Percentiles rank a stretch among this genome's conserved stretches.
These are phyloP conservation scores for Calameuta pallipes DNA, from an alignment of 2,888 invertebrate genomes.

Conservation along the genomic window DNA sequence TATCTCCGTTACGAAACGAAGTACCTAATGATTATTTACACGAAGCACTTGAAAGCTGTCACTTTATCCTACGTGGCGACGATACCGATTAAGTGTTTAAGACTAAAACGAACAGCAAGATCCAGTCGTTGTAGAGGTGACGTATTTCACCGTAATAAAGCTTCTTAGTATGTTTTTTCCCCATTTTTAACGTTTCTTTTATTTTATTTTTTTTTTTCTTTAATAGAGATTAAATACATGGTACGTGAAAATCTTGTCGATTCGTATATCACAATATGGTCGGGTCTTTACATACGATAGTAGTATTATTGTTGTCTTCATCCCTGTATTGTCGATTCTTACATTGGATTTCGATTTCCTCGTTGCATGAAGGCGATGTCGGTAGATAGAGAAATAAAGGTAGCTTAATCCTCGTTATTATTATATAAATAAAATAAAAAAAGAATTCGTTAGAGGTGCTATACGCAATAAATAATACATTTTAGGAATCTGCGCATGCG, in stretches of 20 bases:
- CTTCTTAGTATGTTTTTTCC: background rate
- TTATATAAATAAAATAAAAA: conserved; percentile 21
- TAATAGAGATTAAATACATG: conserved; percentile 10
- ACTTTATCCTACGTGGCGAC: conserved; percentile 44
- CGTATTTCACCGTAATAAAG: background rate
- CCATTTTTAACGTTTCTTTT: background rate
- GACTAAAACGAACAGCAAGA: conserved; percentile 23
- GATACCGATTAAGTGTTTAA: conserved; percentile 35
- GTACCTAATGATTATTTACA: conserved; percentile 36
- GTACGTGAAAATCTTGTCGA: conserved; percentile 15
- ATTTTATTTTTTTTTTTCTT: too few relatives aligned
- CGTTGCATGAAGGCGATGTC: conserved; percentile 64
- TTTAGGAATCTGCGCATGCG: conserved; percentile 6
- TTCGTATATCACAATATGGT: conserved; percentile 59
- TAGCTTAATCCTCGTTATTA: background rate
- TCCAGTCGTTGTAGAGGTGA: conserved; percentile 54
- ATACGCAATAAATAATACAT: conserved; percentile 50
- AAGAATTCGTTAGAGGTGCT: conserved; percentile 40
- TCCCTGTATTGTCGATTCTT: conserved; percentile 66
- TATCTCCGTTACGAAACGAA: background rate
- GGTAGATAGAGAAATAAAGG: conserved; percentile 63
- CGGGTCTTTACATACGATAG: conserved; percentile 55
- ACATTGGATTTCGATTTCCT: conserved; percentile 41
- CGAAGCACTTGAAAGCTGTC: conserved; percentile 49
- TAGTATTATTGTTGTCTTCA: conserved; percentile 65